phyloP scores from a whole-genome alignment of 1,140 invertebrate genomes.

The Drosophila pandora region DNA sequence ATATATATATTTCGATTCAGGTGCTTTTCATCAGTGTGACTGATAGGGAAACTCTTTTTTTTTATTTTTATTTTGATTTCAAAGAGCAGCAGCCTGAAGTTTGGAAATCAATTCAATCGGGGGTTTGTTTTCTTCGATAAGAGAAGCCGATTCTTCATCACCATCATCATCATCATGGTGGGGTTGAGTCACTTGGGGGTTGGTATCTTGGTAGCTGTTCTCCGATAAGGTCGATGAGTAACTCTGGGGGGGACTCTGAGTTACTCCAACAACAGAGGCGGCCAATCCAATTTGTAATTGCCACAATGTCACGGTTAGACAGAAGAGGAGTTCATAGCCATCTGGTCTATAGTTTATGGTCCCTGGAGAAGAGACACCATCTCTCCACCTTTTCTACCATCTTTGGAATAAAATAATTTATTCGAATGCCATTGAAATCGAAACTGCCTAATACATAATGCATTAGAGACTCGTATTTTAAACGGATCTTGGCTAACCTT shows the following conservation, averaged over 20 bases:
- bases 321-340: neutral
- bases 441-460: neutral
- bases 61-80: neutral
- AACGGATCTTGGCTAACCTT: slow-evolving; percentile 1
- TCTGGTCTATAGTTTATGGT: neutral
- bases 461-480: neutral
- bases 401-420: neutral
- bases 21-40: slow-evolving; percentile 67
- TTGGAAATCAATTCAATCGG: slow-evolving; percentile 37
- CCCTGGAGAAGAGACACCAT: no score
- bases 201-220: no score
- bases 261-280: no score
- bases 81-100: neutral
- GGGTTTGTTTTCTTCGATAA: no score
- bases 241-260: no score
- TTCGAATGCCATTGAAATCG: neutral
- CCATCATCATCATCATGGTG: no score
- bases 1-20: neutral
- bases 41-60: slow-evolving; percentile 47
- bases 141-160: no score
- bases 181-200: no score
- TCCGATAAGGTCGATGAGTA: no score
- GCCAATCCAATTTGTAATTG: no score
- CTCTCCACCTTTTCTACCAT: neutral
- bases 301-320: no score